A percentile compares a stretch with the other conserved stretches of the same genome.
These are phyloP conservation scores for Ailurus styani DNA, from an alignment of 2,113 vertebrate genomes.

Conservation along the genomic window DNA sequence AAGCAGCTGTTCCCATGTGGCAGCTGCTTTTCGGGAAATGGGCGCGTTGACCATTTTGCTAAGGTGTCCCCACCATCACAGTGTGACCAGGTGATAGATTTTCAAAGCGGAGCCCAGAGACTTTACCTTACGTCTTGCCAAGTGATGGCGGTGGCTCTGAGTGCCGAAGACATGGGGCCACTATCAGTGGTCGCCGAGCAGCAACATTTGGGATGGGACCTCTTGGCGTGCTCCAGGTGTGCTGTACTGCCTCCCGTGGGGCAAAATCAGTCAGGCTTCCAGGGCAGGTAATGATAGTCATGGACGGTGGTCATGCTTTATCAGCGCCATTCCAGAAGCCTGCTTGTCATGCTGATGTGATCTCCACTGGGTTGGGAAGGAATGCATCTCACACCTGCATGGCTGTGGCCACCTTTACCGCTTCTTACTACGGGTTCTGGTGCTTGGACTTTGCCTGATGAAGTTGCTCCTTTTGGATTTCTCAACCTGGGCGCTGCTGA, in stretches of 20 bases:
- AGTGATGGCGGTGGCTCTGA: background rate
- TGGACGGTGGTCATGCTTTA: rapidly evolving
- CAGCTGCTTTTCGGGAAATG: background rate
- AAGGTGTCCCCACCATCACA: background rate
- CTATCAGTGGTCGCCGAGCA: background rate
- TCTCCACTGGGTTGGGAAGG: rapidly evolving
- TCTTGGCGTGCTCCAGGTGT: background rate
- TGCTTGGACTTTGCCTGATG: background rate
- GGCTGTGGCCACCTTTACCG: background rate
- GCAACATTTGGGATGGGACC: background rate
- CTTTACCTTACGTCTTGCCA: background rate
- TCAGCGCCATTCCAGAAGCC: background rate
- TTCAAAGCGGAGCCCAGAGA: background rate
- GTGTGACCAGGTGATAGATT: background rate
- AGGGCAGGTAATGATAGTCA: background rate
- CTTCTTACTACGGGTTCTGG: background rate
- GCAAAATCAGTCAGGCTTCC: background rate
- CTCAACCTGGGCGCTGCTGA: background rate
- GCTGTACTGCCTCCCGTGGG: background rate
- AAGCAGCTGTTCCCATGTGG: background rate
- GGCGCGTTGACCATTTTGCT: background rate
- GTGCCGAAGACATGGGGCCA: background rate
- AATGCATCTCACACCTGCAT: background rate
- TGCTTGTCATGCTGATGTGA: background rate
- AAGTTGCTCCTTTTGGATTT: background rate